Base-by-base conservation (phyloP, 2,888 invertebrate species). In the Heteropelma amictum region DNA sequence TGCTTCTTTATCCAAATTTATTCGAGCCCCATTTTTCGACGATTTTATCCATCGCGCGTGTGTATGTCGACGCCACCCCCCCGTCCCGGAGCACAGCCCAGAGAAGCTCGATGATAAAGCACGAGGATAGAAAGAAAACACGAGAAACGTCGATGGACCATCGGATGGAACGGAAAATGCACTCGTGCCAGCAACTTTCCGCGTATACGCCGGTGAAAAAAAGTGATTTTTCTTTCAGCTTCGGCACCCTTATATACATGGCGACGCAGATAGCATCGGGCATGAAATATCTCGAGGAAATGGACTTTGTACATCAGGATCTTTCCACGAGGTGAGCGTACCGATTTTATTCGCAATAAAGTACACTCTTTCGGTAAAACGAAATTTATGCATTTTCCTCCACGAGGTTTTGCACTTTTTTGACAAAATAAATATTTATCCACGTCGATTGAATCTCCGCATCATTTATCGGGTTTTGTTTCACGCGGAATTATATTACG, bases 241-340 rank as follows among this genome's bases (percentile, higher is more conserved):
- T 95, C 89, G 95, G 95, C 83, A 94, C 95, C 90, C 92, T 96
- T 89, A 93, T 96, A 85, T 95, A 94, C 91, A 95, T 96, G 93
- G 95, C 95, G 79, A 93, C 94, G 79, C 96, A 97, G 91, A 94
- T 97, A 88, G 95, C 96, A 81, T 95, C 96, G 74, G 97, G 96
- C 80, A 96, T 97, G 95, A 95, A 96, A 90, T 95, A 96, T 90
- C 92, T 97, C 88, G 96, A 97, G 90, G 93, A 94, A 80, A 92
- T 94, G 89, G 94, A 94, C 90, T 95, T 95, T 90, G 94, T 97
- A 80, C 96, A 97, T 90, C 93, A 95, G 85, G 96, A 97, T 90
- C 91, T 97, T 83, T 96, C 96, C 80, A 93, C 96, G 82, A 93
- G 94, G 94, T 94, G 91, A 92, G 81, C 19, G 14, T 21, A n/a